Conservation (phyloP, 2,797 vertebrate species). For the Coccyzus lansbergi region DNA sequence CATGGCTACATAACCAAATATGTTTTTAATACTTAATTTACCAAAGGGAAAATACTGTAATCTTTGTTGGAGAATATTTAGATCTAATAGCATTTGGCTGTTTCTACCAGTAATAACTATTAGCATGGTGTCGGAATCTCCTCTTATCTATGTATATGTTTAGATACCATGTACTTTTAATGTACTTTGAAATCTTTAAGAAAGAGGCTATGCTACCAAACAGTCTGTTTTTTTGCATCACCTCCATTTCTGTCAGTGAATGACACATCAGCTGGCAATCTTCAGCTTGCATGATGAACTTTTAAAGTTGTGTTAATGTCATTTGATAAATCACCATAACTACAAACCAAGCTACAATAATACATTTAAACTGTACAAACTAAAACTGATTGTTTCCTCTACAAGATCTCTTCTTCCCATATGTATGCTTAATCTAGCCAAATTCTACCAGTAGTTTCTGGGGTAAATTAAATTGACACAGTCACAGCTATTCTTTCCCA, state of each 20-base stretch:
- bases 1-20: conserved; percentile 18
- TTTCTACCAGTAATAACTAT: neutral
- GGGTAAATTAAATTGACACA: neutral
- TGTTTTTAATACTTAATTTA: neutral
- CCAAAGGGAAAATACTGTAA: neutral
- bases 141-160: neutral
- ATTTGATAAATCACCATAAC: neutral
- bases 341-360: neutral
- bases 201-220: neutral
- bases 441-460: neutral
- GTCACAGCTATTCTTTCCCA: neutral
- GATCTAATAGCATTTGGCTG: neutral
- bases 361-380: neutral
- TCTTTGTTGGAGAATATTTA: neutral
- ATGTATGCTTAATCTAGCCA: neutral
- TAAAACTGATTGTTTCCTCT: neutral
- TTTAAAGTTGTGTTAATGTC: neutral
- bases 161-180: neutral
- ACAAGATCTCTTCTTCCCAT: neutral
- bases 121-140: neutral
- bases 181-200: neutral
- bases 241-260: neutral
- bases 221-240: neutral
- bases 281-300: neutral
- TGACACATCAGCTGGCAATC: neutral